Percentiles rank a stretch among this genome's conserved stretches.
Conservation (phyloP, 2,888 invertebrate genomes). For the Sminthurides aquaticus region DNA sequence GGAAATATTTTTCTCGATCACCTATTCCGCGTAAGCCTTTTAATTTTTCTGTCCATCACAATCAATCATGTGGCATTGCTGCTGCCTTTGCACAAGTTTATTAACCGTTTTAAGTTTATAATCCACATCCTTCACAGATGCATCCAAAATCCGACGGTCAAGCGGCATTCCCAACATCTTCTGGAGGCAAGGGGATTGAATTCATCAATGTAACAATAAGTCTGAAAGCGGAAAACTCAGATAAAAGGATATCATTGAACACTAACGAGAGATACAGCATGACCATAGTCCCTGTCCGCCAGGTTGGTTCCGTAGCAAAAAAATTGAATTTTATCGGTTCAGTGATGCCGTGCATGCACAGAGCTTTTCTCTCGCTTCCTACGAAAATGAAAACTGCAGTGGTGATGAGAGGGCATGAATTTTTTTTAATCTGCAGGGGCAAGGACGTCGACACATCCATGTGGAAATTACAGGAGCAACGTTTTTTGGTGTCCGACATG, state of each 20-base stretch:
- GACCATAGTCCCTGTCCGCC: slow-evolving; percentile 29
- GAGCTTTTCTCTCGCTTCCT: too few relatives aligned
- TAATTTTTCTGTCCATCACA: too few relatives aligned
- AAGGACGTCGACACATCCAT: slow-evolving; percentile 21
- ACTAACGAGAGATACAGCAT: slow-evolving; percentile 42
- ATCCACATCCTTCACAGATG: slow-evolving; percentile 27
- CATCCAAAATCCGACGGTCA: slow-evolving; percentile 41
- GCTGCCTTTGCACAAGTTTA: too few relatives aligned
- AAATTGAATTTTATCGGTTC: neutral
- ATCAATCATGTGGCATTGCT: too few relatives aligned
- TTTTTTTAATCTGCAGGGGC: slow-evolving; percentile 15
- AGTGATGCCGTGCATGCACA: neutral
- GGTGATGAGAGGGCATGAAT: neutral
- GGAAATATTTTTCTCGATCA: slow-evolving; percentile 42
- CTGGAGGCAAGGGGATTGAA: slow-evolving; percentile 33
- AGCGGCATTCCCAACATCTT: slow-evolving; percentile 28
- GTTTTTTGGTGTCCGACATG: slow-evolving; percentile 42
- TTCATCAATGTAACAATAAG: slow-evolving; percentile 35
- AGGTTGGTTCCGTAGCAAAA: too few relatives aligned
- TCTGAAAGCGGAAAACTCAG: slow-evolving; percentile 31
- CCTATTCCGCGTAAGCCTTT: slow-evolving; percentile 39
- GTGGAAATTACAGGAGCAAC: slow-evolving; percentile 32
- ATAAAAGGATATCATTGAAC: slow-evolving; percentile 34
- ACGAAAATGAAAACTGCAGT: neutral
- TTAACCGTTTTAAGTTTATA: too few relatives aligned